A percentile compares a stretch with the other conserved stretches of the same genome.
These are phyloP conservation scores for Erebia aethiops DNA, from an alignment of 2,888 invertebrate genomes.

Conservation along the genomic window DNA sequence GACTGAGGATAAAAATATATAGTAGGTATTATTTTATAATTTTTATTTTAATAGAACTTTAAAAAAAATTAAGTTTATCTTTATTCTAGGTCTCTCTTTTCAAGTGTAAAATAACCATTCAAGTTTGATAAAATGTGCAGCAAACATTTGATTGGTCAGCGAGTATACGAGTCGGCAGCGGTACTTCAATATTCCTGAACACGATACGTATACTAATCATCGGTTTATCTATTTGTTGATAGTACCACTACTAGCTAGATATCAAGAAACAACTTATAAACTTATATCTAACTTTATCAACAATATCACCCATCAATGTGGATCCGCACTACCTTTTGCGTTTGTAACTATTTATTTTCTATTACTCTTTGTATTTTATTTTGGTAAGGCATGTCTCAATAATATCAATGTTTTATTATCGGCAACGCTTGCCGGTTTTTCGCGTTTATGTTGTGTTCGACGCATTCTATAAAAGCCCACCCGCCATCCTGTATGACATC, in stretches of 20 bases:
- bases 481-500: conserved; percentile 10
- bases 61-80: too few species aligned
- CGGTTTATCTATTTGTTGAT: conserved; percentile 6
- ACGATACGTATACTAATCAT: conserved; percentile 8
- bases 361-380: conserved; percentile 7
- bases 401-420: background rate
- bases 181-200: background rate
- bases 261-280: conserved; percentile 6
- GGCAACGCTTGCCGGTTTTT: conserved; percentile 2
- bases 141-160: conserved; percentile 1
- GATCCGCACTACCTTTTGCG: conserved; percentile 18
- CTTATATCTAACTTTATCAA: too few species aligned
- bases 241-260: conserved; percentile 1
- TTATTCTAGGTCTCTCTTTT: background rate
- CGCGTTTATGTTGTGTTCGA: conserved; percentile 7
- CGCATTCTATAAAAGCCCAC: conserved; percentile 4
- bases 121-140: background rate
- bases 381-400: background rate
- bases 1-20: too few species aligned
- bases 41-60: too few species aligned
- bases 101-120: conserved; percentile 1
- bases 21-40: too few species aligned
- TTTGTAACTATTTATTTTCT: conserved; percentile 25
- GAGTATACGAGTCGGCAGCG: background rate
- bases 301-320: conserved; percentile 24